Conservation (phyloP, 2,797 vertebrate genomes). For the Lagodon rhomboides region DNA sequence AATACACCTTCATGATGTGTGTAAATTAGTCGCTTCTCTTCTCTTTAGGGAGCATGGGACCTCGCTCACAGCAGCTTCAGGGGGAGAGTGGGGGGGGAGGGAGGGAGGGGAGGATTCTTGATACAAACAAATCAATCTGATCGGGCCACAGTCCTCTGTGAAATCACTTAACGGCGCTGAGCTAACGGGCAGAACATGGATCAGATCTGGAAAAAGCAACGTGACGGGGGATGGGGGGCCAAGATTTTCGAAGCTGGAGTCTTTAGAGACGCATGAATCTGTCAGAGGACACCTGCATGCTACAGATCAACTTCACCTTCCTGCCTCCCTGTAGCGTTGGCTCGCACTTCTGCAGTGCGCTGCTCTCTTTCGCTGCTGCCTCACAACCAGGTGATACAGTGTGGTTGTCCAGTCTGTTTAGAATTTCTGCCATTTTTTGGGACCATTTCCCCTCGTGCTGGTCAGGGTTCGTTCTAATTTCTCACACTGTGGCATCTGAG, state of each 20-base stretch:
- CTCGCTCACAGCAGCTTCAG: conserved; percentile 48
- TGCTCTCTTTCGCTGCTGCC: conserved; percentile 15
- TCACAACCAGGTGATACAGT: neutral
- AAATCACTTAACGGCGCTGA: conserved; percentile 56
- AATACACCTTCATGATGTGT: conserved; percentile 55
- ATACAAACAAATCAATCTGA: conserved; percentile 68
- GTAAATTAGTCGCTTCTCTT: conserved; percentile 36
- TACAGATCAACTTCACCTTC: conserved; percentile 55
- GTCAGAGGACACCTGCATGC: conserved; percentile 64
- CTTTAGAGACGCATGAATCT: conserved; percentile 53
- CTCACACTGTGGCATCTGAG: conserved; percentile 30
- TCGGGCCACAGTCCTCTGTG: conserved; percentile 46
- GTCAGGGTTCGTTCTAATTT: conserved; percentile 25
- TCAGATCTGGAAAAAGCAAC: conserved; percentile 53
- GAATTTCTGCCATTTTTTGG: conserved; percentile 1
- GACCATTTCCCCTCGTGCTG: conserved; percentile 46
- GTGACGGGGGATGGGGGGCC: conserved; percentile 43
- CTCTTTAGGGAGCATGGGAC: conserved; percentile 39
- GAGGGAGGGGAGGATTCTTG: conserved; percentile 33
- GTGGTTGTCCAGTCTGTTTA: conserved; percentile 10
- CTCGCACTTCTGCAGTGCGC: conserved; percentile 28
- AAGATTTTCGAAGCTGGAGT: conserved; percentile 45
- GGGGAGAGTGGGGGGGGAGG: no score
- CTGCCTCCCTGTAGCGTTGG: conserved; percentile 13
- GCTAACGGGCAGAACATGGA: conserved; percentile 61